These are phyloP conservation scores for Ptychodera flava DNA, from an alignment of 35 echinoderm and acorn worm species.

Conservation along the genomic window DNA sequence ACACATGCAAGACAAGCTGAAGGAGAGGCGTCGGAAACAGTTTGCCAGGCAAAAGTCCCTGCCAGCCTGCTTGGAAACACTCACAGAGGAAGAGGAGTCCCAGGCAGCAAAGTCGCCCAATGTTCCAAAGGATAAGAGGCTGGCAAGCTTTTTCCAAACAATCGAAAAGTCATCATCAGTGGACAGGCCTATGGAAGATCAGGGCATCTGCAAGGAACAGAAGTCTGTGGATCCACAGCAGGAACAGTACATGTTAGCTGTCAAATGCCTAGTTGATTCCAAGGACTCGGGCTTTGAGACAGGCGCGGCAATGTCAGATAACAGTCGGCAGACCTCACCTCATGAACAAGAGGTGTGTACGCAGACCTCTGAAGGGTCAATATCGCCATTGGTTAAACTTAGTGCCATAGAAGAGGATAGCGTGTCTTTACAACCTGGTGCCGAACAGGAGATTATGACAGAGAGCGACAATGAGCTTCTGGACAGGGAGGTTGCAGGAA, in stretches of 20 bases:
- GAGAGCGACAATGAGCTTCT: neutral
- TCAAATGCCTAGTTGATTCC: slow-evolving; percentile 82
- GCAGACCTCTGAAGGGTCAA: neutral
- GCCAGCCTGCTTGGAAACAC: slow-evolving; percentile 76
- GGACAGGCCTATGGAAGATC: neutral
- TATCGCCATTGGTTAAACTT: neutral
- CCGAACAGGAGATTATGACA: neutral
- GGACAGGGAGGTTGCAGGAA: neutral
- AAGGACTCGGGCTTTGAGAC: slow-evolving; percentile 94
- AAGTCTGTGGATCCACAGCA: neutral
- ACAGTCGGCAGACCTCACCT: neutral
- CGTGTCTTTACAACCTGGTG: neutral
- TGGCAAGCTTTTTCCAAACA: neutral
- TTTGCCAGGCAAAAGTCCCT: slow-evolving; percentile 73
- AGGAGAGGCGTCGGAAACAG: slow-evolving; percentile 59
- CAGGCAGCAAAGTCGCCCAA: slow-evolving; percentile 33
- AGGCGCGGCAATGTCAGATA: slow-evolving; percentile 13
- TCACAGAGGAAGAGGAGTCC: slow-evolving; percentile 87
- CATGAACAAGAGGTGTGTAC: neutral
- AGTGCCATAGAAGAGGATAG: neutral
- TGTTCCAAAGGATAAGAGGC: neutral
- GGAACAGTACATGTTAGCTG: slow-evolving; percentile 39
- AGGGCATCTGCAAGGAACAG: neutral
- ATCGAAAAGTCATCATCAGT: neutral
- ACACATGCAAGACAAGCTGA: slow-evolving; percentile 6